Evolutionary conservation across 92 coral and sea anemone genomes (phyloP).

Genomic region (Epizoanthus stellaris): DNA sequence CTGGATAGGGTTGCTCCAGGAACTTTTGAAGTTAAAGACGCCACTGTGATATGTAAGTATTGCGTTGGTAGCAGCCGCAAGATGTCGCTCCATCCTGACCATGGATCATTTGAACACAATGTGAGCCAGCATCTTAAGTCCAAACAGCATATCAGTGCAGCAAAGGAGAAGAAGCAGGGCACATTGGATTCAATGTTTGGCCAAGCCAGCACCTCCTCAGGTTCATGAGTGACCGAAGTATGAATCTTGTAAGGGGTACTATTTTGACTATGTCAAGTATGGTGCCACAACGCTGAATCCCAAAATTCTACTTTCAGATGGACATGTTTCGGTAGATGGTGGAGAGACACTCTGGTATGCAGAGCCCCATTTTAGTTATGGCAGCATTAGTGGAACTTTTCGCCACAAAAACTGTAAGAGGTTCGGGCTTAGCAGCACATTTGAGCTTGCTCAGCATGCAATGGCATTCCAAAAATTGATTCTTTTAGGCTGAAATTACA

Average conservation of each 20-base stretch:
- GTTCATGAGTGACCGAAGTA: conserved; percentile 16
- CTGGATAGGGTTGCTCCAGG: no score
- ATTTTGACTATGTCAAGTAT: conserved; percentile 43
- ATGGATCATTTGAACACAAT: conserved; percentile 45
- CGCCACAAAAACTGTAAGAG: conserved; percentile 54
- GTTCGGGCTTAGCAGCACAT: background rate
- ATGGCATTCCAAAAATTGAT: conserved; percentile 53
- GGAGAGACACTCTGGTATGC: conserved; percentile 48
- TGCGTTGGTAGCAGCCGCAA: conserved; percentile 43
- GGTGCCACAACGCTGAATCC: conserved; percentile 45
- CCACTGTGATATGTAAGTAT: conserved; percentile 29
- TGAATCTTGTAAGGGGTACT: conserved; percentile 40
- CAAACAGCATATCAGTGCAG: conserved; percentile 41
- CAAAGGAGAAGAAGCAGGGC: conserved; percentile 53
- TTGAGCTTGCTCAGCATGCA: conserved; percentile 40
- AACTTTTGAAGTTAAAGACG: no score
- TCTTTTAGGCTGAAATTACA: conserved; percentile 51
- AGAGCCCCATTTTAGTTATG: conserved; percentile 45
- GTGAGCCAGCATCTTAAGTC: conserved; percentile 44
- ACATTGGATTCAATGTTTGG: conserved; percentile 35
- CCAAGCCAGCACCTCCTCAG: conserved; percentile 5
- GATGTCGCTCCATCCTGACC: conserved; percentile 38
- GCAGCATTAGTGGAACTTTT: conserved; percentile 48
- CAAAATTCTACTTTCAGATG: conserved; percentile 33
- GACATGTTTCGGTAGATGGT: conserved; percentile 45